These are phyloP conservation scores for Phalloptychus januarius DNA, from an alignment of 2,797 vertebrate species.

Conservation along the genomic window DNA sequence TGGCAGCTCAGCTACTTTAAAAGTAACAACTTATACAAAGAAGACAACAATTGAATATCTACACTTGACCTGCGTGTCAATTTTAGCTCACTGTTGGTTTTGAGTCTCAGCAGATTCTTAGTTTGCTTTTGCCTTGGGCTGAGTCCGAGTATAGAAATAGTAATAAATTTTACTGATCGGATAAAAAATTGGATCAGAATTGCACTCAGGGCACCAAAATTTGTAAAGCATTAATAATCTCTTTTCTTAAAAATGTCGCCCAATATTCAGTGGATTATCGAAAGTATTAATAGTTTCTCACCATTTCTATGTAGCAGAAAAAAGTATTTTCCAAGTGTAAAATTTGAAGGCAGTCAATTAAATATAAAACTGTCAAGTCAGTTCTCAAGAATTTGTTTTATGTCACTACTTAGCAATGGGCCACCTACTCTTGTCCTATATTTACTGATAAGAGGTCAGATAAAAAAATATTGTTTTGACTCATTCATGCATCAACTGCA, in stretches of 20 bases:
- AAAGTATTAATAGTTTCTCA: background rate
- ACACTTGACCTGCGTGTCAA: background rate
- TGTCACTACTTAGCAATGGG: background rate
- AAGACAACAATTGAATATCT: background rate
- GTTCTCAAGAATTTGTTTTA: background rate
- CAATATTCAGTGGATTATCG: background rate
- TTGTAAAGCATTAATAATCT: background rate
- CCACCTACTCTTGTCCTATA: background rate
- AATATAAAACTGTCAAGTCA: background rate
- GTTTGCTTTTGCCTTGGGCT: background rate
- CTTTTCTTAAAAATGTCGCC: background rate
- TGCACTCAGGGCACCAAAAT: too few relatives aligned
- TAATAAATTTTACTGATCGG: background rate
- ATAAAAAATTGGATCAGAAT: background rate
- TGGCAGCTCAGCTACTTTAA: background rate
- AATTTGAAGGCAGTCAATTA: background rate
- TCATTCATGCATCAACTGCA: background rate
- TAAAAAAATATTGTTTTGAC: background rate
- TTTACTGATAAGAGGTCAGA: background rate
- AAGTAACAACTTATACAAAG: background rate
- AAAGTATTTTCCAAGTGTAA: background rate
- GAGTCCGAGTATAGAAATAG: background rate
- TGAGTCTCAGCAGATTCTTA: background rate
- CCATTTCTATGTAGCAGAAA: background rate
- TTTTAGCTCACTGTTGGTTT: background rate